phyloP scores from a whole-genome alignment of 2,797 vertebrate genomes.

The Astyanax mexicanus region DNA sequence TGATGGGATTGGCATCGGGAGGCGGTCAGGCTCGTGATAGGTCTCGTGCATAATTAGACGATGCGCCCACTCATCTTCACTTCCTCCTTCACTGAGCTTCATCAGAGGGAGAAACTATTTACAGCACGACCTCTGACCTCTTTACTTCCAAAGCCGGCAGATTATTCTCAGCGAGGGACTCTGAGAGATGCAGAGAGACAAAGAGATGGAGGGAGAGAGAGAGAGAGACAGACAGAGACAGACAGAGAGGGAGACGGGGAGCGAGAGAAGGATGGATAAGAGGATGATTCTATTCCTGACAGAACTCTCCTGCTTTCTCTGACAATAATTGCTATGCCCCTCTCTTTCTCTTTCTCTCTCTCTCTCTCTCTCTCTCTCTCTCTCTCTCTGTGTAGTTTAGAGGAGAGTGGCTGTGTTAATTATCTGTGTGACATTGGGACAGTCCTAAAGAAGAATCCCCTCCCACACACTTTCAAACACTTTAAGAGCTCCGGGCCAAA shows the following conservation, averaged over 20 bases:
- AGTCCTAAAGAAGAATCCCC: constrained; percentile 57
- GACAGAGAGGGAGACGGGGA: too few species aligned
- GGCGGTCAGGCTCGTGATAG: constrained; percentile 5
- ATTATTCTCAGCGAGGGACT: background rate
- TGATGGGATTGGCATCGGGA: background rate
- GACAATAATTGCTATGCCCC: constrained; percentile 44
- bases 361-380: constrained; percentile 8
- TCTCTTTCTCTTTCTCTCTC: background rate
- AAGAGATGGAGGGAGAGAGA: too few species aligned
- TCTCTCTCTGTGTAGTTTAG: constrained; percentile 47
- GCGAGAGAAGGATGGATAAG: constrained; percentile 48
- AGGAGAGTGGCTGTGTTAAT: constrained; percentile 64
- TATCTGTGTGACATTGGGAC: constrained; percentile 63
- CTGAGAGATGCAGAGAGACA: constrained; percentile 17
- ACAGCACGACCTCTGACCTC: constrained; percentile 43
- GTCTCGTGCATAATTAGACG: constrained; percentile 17
- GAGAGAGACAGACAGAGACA: too few species aligned
- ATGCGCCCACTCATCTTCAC: background rate
- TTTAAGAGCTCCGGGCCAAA: constrained; percentile 9
- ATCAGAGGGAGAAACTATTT: constrained; percentile 20
- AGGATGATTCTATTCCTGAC: constrained; percentile 39
- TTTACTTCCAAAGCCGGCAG: constrained; percentile 22
- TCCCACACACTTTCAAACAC: constrained; percentile 35
- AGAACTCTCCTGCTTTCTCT: constrained; percentile 37
- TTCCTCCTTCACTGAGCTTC: constrained; percentile 11